phyloP scores from a whole-genome alignment of 2,113 vertebrate genomes.

The Rhizomys pruinosus region DNA sequence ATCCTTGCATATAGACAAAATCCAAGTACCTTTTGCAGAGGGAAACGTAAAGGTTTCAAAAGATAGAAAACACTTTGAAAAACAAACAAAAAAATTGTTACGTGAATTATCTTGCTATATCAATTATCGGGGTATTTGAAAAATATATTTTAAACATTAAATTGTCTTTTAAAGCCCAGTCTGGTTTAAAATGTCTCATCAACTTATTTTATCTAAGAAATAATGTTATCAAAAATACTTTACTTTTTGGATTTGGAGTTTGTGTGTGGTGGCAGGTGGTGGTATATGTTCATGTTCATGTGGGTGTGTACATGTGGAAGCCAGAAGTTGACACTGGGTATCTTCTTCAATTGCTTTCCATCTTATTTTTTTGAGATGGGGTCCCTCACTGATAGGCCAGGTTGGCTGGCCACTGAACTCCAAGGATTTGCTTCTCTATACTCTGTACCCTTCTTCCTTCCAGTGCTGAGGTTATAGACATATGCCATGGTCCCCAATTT shows the following conservation, averaged over 20 bases:
- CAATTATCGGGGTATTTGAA: slow-evolving; percentile 24
- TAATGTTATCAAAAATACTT: background rate
- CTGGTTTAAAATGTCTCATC: slow-evolving; percentile 29
- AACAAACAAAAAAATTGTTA: slow-evolving; percentile 21
- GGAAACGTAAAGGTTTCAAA: background rate
- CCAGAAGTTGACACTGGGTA: background rate
- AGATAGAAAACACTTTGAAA: slow-evolving; percentile 54
- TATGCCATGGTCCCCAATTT: no score
- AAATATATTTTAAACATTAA: slow-evolving; percentile 44
- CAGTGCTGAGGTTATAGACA: no score
- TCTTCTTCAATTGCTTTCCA: background rate
- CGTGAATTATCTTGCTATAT: slow-evolving; percentile 9
- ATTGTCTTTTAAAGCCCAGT: slow-evolving; percentile 1
- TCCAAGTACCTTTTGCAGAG: background rate
- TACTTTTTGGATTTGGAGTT: background rate
- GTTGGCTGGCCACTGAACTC: no score
- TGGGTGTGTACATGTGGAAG: background rate
- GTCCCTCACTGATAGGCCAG: no score
- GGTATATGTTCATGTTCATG: background rate
- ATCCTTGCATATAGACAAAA: background rate
- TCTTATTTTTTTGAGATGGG: no score
- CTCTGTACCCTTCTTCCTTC: no score
- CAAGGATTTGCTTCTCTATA: no score
- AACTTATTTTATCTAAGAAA: slow-evolving; percentile 50
- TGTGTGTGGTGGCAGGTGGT: background rate